phyloP scores from a whole-genome alignment of 2,888 invertebrate genomes.

The Dryobota labecula region DNA sequence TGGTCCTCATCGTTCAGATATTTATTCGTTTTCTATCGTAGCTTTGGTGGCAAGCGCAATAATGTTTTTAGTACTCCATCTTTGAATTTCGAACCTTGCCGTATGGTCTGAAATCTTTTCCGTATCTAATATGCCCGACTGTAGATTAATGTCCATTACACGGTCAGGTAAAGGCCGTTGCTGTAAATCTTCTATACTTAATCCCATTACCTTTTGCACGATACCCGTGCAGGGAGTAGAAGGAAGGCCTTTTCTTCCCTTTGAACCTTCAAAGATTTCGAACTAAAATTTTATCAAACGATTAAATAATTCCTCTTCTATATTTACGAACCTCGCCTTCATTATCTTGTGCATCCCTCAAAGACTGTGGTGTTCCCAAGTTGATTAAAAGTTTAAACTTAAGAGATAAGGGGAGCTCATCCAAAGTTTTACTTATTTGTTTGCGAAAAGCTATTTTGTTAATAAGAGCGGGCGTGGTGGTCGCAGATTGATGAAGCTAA shows the following conservation, averaged over 20 bases:
- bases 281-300: constrained; percentile 1
- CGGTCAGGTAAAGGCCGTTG: not conserved
- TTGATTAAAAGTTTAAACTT: constrained; percentile 58
- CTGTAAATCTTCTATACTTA: not conserved
- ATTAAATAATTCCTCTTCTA: not conserved
- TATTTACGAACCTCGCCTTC: not conserved
- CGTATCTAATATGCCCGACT: not conserved
- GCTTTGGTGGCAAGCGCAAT: not conserved
- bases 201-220: constrained; percentile 8
- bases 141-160: not conserved
- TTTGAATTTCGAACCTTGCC: not conserved
- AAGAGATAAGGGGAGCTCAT: constrained; percentile 42
- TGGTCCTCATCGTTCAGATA: not conserved
- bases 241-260: not conserved
- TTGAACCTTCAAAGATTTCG: not conserved
- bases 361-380: constrained; percentile 33
- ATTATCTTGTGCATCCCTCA: constrained; percentile 25
- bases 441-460: constrained; percentile 52
- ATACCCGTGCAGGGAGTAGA: not conserved
- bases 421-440: constrained; percentile 52
- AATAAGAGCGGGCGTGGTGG: constrained; percentile 36
- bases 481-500: constrained; percentile 49
- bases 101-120: not conserved
- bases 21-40: constrained; percentile 10
- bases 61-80: not conserved